Conservation (phyloP, 1,140 invertebrate genomes). For the Colletes latitarsis region DNA sequence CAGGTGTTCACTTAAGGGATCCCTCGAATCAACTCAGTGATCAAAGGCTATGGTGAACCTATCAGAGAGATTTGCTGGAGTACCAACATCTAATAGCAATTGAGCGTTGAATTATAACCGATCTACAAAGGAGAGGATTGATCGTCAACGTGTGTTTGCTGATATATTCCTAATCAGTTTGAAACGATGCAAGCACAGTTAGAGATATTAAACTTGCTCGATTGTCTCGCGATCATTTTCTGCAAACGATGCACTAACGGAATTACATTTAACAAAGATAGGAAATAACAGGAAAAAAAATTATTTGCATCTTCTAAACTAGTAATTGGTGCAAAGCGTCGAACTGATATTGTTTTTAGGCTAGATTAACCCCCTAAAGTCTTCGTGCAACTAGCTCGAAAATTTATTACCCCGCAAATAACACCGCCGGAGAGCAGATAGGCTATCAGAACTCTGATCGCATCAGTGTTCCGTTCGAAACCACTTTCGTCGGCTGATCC, state of each 20-base stretch:
- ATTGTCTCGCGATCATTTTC: no score
- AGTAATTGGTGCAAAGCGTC: no score
- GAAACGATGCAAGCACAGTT: constrained; percentile 15
- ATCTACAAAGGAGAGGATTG: constrained; percentile 42
- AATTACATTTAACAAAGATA: not conserved
- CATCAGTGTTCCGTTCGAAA: not conserved
- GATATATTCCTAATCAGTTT: constrained; percentile 38
- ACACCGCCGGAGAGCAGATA: not conserved
- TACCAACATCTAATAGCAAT: constrained; percentile 52
- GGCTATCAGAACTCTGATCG: not conserved
- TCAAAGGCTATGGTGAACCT: constrained; percentile 47
- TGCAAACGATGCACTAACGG: no score
- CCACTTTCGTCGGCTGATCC: not conserved
- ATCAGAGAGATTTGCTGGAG: constrained; percentile 49
- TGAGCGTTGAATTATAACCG: constrained; percentile 44
- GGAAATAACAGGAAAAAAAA: no score
- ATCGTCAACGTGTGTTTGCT: constrained; percentile 22
- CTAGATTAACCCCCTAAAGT: not conserved
- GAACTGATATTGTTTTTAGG: no score
- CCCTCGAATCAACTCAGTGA: constrained; percentile 37
- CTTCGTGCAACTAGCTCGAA: not conserved
- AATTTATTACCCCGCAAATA: not conserved
- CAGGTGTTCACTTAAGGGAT: constrained; percentile 48
- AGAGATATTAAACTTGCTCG: not conserved
- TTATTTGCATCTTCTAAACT: no score